phyloP scores from a whole-genome alignment of 2,113 vertebrate species.

The Platycercus adscitus region DNA sequence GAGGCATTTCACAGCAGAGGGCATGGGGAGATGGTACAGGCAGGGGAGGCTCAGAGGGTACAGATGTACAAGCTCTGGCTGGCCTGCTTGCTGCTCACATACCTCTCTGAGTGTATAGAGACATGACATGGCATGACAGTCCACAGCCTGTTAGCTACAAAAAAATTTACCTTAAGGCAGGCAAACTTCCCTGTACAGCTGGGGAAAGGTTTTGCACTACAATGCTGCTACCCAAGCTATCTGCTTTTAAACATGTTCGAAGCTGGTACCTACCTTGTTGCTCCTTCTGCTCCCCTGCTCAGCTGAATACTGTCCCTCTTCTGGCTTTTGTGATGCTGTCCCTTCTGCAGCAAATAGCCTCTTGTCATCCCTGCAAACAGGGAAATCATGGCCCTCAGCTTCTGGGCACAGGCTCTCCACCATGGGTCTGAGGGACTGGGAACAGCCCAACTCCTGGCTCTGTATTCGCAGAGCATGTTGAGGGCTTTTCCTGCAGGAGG shows the following conservation, averaged over 20 bases:
- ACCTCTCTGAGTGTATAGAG: background rate
- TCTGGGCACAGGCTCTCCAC: background rate
- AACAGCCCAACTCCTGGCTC: background rate
- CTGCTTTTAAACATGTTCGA: background rate
- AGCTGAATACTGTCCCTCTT: background rate
- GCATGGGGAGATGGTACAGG: background rate
- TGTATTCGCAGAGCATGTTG: rapidly evolving
- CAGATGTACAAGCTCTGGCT: background rate
- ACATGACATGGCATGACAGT: background rate
- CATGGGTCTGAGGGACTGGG: rapidly evolving
- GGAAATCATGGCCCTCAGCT: background rate
- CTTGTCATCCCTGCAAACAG: background rate
- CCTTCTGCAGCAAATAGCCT: background rate
- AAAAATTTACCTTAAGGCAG: background rate
- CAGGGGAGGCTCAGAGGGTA: background rate
- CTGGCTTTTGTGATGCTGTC: background rate
- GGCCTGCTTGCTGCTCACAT: background rate
- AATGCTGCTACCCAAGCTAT: background rate
- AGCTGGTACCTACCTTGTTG: background rate
- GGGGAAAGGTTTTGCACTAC: background rate
- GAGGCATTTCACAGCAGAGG: background rate
- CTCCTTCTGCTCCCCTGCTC: background rate
- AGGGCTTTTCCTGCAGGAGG: background rate
- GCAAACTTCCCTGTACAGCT: background rate
- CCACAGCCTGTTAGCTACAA: background rate